phyloP scores from a whole-genome alignment of 1,140 invertebrate genomes.

The Aphidius ervi region DNA sequence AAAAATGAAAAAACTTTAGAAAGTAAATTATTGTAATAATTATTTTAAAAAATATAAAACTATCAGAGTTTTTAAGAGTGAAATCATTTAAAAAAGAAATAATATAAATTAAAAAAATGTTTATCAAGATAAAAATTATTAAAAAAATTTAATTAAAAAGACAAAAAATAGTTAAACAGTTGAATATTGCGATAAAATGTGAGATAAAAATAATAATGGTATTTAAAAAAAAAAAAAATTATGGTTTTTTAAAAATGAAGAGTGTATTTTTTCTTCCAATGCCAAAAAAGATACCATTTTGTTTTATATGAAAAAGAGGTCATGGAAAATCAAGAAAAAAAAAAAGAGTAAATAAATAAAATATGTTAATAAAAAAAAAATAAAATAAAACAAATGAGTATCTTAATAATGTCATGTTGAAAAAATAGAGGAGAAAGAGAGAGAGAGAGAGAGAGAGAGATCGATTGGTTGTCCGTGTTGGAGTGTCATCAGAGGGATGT shows the following conservation, averaged over 20 bases:
- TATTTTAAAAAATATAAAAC: constrained; percentile 26
- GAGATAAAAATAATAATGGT: constrained; percentile 17
- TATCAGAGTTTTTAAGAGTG: constrained; percentile 30
- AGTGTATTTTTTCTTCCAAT: constrained; percentile 53
- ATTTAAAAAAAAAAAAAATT: constrained; percentile 21
- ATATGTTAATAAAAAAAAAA: constrained; percentile 9
- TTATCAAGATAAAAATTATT: constrained; percentile 23
- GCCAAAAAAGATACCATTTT: constrained; percentile 52
- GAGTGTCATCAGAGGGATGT: too few relatives aligned
- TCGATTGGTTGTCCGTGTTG: too few relatives aligned
- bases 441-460: too few relatives aligned
- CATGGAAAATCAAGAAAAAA: constrained; percentile 40
- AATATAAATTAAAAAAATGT: constrained; percentile 10
- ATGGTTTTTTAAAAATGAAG: constrained; percentile 25
- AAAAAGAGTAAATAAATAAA: constrained; percentile 22
- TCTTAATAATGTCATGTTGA: too few relatives aligned
- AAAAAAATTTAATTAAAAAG: constrained; percentile 27
- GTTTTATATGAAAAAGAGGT: constrained; percentile 44
- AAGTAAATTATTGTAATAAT: constrained; percentile 38
- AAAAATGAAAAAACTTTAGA: constrained; percentile 27
- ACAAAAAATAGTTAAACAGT: constrained; percentile 26
- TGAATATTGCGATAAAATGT: constrained; percentile 15
- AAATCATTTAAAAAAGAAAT: constrained; percentile 30
- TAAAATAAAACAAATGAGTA: constrained; percentile 17
- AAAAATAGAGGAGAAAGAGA: too few relatives aligned